Evolutionary conservation across 2,797 vertebrate species (phyloP).

Genomic region (Scolopax rusticola): DNA sequence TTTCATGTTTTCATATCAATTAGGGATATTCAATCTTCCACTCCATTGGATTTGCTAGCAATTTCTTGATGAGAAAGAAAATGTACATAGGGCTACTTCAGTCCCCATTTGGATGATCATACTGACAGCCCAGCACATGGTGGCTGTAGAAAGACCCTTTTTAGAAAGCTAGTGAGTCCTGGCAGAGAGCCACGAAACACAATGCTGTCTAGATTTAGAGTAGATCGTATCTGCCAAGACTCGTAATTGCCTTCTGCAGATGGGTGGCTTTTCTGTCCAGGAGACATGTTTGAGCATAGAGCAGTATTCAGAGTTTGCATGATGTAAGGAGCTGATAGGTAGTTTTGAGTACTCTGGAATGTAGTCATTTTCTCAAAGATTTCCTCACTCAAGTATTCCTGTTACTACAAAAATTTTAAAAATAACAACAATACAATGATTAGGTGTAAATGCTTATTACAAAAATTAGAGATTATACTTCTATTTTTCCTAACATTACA

Average conservation of each 20-base stretch:
- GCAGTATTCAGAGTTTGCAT: not conserved
- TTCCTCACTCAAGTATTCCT: not conserved
- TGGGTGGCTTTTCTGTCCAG: not conserved
- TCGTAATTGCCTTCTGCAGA: constrained; percentile 7
- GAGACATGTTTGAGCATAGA: not conserved
- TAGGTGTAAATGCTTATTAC: not conserved
- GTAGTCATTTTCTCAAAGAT: not conserved
- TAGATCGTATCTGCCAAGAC: not conserved
- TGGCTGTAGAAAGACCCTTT: not conserved
- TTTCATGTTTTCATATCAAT: not conserved
- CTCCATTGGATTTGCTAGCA: not conserved
- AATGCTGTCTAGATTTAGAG: not conserved
- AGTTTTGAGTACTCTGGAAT: not conserved
- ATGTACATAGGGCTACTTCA: not conserved
- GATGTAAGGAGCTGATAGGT: not conserved
- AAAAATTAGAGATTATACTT: not conserved
- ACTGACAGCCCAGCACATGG: not conserved
- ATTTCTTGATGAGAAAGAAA: not conserved
- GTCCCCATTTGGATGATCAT: not conserved
- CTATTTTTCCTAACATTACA: not conserved
- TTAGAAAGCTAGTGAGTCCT: not conserved
- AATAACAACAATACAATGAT: not conserved
- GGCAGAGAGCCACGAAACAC: constrained; percentile 21
- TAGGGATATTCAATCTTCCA: not conserved
- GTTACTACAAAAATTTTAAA: not conserved